Conservation (phyloP, 2,113 vertebrate genomes). For the Aegotheles bennettii region DNA sequence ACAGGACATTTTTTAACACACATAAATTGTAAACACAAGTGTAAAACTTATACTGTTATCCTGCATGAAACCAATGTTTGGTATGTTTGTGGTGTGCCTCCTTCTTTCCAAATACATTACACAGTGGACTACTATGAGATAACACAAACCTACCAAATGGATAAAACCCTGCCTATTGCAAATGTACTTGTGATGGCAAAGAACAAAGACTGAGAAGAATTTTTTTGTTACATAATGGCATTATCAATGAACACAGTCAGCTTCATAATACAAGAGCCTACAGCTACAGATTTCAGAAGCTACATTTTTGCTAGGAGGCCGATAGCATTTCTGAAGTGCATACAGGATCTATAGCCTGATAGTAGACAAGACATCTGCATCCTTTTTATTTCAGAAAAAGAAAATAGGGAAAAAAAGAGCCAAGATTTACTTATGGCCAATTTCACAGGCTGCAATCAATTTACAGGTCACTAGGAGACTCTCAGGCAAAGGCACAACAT, state of each 20-base stretch:
- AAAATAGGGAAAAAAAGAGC: neutral
- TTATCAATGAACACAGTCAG: neutral
- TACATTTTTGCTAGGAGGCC: neutral
- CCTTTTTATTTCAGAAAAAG: neutral
- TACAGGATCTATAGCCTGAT: neutral
- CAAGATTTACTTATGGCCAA: slow-evolving; percentile 10
- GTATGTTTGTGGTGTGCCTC: neutral
- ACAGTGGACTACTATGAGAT: neutral
- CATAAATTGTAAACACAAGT: neutral
- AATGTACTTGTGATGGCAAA: neutral
- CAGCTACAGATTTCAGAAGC: neutral
- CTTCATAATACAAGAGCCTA: neutral
- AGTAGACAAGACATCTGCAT: neutral
- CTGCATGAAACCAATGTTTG: neutral
- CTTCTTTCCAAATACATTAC: neutral
- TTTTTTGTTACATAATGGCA: neutral
- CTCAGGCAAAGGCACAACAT: neutral
- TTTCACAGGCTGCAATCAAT: slow-evolving; percentile 40
- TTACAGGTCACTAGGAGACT: slow-evolving; percentile 27
- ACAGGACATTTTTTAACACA: neutral
- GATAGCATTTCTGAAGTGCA: neutral
- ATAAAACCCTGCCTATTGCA: neutral
- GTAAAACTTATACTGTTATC: neutral
- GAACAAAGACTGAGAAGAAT: neutral
- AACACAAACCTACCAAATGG: neutral